phyloP scores from a whole-genome alignment of 1,140 invertebrate genomes.

The Leptinotarsa defecta region DNA sequence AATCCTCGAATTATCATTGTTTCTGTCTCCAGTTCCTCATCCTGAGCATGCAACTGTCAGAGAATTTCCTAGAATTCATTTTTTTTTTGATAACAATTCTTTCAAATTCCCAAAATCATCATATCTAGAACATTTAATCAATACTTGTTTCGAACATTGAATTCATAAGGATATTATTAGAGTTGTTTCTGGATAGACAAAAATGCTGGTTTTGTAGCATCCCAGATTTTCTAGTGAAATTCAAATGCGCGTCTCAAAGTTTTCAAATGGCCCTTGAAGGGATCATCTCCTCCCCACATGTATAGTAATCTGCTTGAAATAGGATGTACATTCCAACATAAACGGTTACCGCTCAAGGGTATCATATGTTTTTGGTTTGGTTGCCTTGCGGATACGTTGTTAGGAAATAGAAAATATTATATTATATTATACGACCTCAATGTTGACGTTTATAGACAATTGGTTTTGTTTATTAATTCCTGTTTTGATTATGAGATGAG shows the following conservation, averaged over 20 bases:
- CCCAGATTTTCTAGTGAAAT: no score
- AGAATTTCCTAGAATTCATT: no score
- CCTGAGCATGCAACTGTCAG: no score
- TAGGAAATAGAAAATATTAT: constrained; percentile 42
- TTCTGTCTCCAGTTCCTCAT: no score
- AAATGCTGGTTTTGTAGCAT: no score
- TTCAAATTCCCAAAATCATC: no score
- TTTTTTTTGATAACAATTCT: no score
- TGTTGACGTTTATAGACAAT: constrained; percentile 31
- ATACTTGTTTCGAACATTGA: no score
- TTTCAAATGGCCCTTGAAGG: constrained; percentile 37
- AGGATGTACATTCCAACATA: neutral
- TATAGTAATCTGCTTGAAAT: neutral
- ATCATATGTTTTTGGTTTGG: constrained; percentile 46
- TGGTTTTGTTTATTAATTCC: constrained; percentile 31
- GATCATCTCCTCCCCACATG: constrained; percentile 7
- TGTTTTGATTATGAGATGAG: neutral
- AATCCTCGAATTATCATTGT: no score
- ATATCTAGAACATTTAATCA: no score
- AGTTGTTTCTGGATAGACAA: no score
- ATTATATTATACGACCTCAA: constrained; percentile 36
- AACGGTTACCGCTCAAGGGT: constrained; percentile 28
- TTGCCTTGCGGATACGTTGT: constrained; percentile 37
- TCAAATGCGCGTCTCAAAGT: neutral
- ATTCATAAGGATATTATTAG: no score